Evolutionary conservation across 2,888 invertebrate genomes (phyloP).

Genomic region (Ophion obscuratus): DNA sequence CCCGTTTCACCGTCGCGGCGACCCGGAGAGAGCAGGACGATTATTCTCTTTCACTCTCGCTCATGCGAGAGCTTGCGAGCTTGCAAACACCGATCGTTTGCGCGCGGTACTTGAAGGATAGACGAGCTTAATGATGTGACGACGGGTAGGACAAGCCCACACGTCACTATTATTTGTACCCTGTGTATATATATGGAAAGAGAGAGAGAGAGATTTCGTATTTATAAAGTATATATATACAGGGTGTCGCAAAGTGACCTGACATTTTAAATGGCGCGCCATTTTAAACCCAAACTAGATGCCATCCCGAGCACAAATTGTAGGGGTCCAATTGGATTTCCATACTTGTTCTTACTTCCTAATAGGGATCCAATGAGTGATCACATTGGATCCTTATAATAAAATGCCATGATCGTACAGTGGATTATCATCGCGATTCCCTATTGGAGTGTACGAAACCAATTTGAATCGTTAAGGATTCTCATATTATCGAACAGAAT

Average conservation of each 20-base stretch:
- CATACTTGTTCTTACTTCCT: too few species aligned
- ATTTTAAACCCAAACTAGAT: not conserved
- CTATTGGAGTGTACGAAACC: too few species aligned
- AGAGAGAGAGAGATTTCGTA: not conserved
- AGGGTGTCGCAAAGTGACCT: not conserved
- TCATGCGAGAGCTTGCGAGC: conserved; percentile 15
- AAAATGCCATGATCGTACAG: too few species aligned
- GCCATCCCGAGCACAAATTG: not conserved
- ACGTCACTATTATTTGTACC: conserved; percentile 30
- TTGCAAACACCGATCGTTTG: conserved; percentile 44
- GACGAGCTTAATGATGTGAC: conserved; percentile 70
- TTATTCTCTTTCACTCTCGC: conserved; percentile 7
- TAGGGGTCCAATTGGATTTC: too few species aligned
- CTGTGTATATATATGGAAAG: not conserved
- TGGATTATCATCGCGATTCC: too few species aligned
- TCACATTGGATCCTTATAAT: too few species aligned
- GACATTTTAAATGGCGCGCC: too few species aligned
- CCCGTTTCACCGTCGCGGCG: conserved; percentile 72
- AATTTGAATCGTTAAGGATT: too few species aligned
- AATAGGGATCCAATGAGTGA: too few species aligned
- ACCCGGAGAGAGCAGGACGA: conserved; percentile 29
- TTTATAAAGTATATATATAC: not conserved
- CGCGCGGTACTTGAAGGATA: conserved; percentile 68
- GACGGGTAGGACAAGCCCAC: conserved; percentile 18
- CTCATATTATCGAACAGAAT: too few species aligned